Evolutionary conservation across 2,888 invertebrate genomes (phyloP), one percentile per base, ranked within the genome.

Genomic region (Dasypolia templi): DNA sequence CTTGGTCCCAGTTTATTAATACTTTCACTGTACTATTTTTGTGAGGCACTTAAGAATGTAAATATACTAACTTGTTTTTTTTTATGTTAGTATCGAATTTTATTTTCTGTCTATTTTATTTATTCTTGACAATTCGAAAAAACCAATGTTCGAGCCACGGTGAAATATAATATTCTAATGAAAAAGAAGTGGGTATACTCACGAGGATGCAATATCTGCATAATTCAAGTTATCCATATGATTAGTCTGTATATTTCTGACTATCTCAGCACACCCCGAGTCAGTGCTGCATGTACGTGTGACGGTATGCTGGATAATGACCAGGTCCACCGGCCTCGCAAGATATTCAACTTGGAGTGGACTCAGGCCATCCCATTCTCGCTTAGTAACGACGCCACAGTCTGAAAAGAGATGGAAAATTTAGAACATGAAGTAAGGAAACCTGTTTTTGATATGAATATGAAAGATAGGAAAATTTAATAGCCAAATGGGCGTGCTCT

Each of bases 281-380:
- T 94, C 93, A 0, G 91, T 95, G 0, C 77, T 74, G 82, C 97
- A 97, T 19, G 90, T 89, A 0, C 88, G 62, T 0, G 96, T 96
- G 0, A 93, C 97, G 0, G 97, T 97, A 80, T 97, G 97, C 84
- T 97, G 96, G 53, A 97, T 96, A 69, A 97, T 89, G 44, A 97
- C 97, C 77, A 96, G 94, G 64, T 94, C 91, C 0, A 97, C 91
- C 0, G 97, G 97, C 22, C 97, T 90, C 3, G 96, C 93, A 46
- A 96, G 93, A 83, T 97, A 97, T 65, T 96, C 94, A 2, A 97
- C 89, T 3, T 91, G 89, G 9, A 83, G 84, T 0, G 97, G 89
- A 2, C 88, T 87, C 59, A 92, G 89, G 0, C 94, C 97, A 42
- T 95, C 96, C 97, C 97, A 97, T 76, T 96, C 93, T 0, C 87